Percentiles rank a stretch among this genome's conserved stretches.
These are phyloP conservation scores for Lutjanus argentimaculatus DNA, from an alignment of 2,797 vertebrate species.

Conservation along the genomic window DNA sequence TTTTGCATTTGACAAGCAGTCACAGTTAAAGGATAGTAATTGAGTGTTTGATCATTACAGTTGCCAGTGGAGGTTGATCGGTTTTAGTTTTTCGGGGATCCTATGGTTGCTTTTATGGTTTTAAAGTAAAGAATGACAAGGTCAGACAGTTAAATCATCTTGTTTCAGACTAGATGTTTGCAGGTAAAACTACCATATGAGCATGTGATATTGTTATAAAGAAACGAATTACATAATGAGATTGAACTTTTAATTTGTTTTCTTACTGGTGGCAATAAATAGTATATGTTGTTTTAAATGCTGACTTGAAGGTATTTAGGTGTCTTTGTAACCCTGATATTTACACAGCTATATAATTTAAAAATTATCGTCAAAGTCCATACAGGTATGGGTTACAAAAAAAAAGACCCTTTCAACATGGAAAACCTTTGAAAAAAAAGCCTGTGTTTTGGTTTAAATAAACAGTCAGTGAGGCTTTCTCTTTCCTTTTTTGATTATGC, in stretches of 20 bases:
- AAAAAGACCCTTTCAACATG: background rate
- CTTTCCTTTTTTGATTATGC: background rate
- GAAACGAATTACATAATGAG: background rate
- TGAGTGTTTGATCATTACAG: constrained; percentile 61
- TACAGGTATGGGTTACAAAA: background rate
- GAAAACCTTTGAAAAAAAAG: background rate
- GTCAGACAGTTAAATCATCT: constrained; percentile 14
- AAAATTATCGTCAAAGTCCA: background rate
- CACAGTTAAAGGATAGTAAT: constrained; percentile 41
- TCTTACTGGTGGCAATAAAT: background rate
- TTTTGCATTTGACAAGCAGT: constrained; percentile 48
- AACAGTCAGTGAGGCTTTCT: background rate
- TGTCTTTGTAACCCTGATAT: background rate
- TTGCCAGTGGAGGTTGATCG: constrained; percentile 27
- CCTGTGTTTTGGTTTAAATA: background rate
- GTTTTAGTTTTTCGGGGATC: constrained; percentile 30
- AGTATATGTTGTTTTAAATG: background rate
- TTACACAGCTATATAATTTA: background rate
- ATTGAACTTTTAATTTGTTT: background rate
- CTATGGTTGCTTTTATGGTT: constrained; percentile 27
- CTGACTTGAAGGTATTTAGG: background rate
- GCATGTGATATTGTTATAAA: background rate
- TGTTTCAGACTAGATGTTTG: background rate
- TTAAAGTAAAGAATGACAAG: constrained; percentile 19
- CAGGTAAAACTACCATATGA: background rate